Evolutionary conservation across 1,140 invertebrate genomes (phyloP).

Genomic region (Hycleus cichorii): DNA sequence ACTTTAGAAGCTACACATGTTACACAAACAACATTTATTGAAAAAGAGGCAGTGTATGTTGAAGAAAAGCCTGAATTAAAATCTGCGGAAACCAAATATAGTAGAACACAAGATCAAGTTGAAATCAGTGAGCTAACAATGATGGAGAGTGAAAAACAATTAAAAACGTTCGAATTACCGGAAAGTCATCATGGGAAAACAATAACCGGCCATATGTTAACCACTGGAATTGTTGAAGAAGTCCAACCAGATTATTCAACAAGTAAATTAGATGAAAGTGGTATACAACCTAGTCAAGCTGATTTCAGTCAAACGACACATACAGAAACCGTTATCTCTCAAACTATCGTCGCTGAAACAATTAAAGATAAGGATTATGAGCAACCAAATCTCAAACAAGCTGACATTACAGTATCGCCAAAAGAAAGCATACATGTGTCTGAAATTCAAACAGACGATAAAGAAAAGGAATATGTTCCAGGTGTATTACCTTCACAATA

Average conservation of each 20-base stretch:
- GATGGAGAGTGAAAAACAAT: slow-evolving; percentile 50
- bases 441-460: slow-evolving; percentile 46
- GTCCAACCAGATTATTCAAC: slow-evolving; percentile 46
- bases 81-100: slow-evolving; percentile 39
- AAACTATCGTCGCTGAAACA: slow-evolving; percentile 47
- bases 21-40: slow-evolving; percentile 46
- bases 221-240: slow-evolving; percentile 54
- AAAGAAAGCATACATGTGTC: slow-evolving; percentile 48
- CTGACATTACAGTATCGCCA: slow-evolving; percentile 43
- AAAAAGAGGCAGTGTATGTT: slow-evolving; percentile 46
- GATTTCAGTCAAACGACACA: slow-evolving; percentile 43
- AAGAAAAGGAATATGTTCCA: slow-evolving; percentile 40
- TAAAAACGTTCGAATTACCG: slow-evolving; percentile 45
- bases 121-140: slow-evolving; percentile 46
- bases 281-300: slow-evolving; percentile 40
- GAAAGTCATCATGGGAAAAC: slow-evolving; percentile 49
- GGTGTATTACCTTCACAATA: slow-evolving; percentile 28
- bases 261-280: slow-evolving; percentile 40
- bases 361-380: slow-evolving; percentile 30
- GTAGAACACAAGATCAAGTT: slow-evolving; percentile 43
- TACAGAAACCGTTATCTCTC: slow-evolving; percentile 48
- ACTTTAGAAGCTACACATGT: slow-evolving; percentile 51
- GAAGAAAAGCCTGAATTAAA: slow-evolving; percentile 35
- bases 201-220: slow-evolving; percentile 45
- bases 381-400: slow-evolving; percentile 41